phyloP scores from a whole-genome alignment of 1,140 invertebrate genomes.

The Drosophila melanica region DNA sequence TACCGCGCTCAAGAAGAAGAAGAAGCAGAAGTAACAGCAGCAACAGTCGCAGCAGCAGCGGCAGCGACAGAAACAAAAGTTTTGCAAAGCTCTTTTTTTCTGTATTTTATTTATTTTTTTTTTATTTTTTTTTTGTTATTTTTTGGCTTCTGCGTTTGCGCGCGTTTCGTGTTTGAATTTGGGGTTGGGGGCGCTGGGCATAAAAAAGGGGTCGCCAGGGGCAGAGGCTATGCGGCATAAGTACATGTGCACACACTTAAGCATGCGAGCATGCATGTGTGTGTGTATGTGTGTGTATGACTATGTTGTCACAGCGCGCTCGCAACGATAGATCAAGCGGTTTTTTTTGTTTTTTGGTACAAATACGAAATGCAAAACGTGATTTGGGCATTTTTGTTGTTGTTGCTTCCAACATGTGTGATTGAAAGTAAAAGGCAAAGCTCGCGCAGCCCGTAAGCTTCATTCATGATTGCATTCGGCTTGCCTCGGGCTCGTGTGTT shows the following conservation, averaged over 20 bases:
- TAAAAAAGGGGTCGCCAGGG: conserved; percentile 12
- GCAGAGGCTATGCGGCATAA: conserved; percentile 1
- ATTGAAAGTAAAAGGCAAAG: conserved; percentile 83
- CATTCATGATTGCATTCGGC: conserved; percentile 70
- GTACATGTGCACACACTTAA: neutral
- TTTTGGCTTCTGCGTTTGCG: conserved; percentile 35
- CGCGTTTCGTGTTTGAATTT: conserved; percentile 42
- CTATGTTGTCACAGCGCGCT: conserved; percentile 37
- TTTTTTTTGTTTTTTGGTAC: conserved; percentile 25
- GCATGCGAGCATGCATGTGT: neutral
- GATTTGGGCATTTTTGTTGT: conserved; percentile 45
- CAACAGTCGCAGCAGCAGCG: conserved; percentile 9
- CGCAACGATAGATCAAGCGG: conserved; percentile 38
- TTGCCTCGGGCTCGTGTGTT: conserved; percentile 18
- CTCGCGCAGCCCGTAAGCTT: conserved; percentile 71
- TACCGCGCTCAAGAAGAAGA: conserved; percentile 79
- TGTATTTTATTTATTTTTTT: conserved; percentile 9
- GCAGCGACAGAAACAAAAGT: conserved; percentile 53
- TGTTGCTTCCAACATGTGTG: conserved; percentile 47
- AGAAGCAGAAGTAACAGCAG: conserved; percentile 42
- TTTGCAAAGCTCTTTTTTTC: conserved; percentile 73
- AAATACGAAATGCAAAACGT: conserved; percentile 59
- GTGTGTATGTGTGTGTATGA: conserved; percentile 23
- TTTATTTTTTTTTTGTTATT: conserved; percentile 18
- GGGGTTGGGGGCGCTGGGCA: neutral